Evolutionary conservation across 2,888 invertebrate genomes (phyloP).

Genomic region (Leucoptera coffeella): DNA sequence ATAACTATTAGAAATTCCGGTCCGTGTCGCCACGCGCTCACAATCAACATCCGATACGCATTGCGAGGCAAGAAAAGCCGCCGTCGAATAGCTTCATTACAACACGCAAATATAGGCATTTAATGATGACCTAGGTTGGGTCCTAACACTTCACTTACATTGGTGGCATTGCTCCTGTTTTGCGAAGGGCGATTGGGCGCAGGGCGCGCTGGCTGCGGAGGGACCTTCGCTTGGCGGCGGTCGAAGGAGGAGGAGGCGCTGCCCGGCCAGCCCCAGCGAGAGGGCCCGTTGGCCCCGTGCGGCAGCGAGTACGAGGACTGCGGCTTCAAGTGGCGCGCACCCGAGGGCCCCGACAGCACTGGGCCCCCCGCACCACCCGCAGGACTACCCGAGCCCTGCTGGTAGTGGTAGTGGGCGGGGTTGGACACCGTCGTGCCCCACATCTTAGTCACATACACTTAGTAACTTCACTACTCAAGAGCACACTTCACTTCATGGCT

Average conservation of each 20-base stretch:
- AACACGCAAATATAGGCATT: conserved; percentile 10
- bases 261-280: conserved; percentile 51
- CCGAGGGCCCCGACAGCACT: conserved; percentile 16
- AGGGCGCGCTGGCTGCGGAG: conserved; percentile 36
- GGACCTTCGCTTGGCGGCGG: conserved; percentile 37
- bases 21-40: conserved; percentile 25
- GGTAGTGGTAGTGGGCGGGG: conserved; percentile 40
- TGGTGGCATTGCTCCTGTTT: conserved; percentile 22
- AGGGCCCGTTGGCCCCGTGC: conserved; percentile 48
- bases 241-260: conserved; percentile 47
- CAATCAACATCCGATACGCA: conserved; percentile 31
- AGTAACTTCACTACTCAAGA: conserved; percentile 9
- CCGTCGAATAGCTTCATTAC: conserved; percentile 14
- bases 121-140: conserved; percentile 1
- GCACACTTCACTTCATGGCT: conserved; percentile 28
- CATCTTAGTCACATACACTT: conserved; percentile 29
- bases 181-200: conserved; percentile 31
- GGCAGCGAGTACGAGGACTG: conserved; percentile 49
- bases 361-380: conserved; percentile 32
- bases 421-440: conserved; percentile 44
- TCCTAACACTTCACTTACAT: conserved; percentile 20
- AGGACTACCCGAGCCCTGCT: conserved; percentile 25
- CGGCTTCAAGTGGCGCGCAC: conserved; percentile 27
- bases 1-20: conserved; percentile 13
- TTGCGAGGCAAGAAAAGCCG: conserved; percentile 31